Evolutionary conservation across 2,113 vertebrate species (phyloP).

Genomic region (Carettochelys insculpta): DNA sequence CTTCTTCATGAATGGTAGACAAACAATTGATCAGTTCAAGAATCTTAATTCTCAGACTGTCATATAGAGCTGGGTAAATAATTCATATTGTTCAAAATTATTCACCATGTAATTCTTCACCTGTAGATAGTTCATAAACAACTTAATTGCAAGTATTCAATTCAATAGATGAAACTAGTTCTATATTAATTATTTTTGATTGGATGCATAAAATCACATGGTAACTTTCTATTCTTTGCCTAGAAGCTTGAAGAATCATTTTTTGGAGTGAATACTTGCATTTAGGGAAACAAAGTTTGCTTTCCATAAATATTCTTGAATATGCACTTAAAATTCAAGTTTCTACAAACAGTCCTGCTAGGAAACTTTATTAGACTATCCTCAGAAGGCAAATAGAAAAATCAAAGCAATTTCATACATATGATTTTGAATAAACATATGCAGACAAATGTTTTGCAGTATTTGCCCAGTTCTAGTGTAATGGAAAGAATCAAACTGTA

Average conservation of each 20-base stretch:
- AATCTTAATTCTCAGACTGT: too few species aligned
- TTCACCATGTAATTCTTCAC: constrained; percentile 29
- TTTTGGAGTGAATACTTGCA: constrained; percentile 29
- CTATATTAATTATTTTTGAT: constrained; percentile 6
- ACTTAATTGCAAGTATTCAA: constrained; percentile 26
- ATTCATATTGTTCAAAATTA: not conserved
- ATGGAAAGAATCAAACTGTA: not conserved
- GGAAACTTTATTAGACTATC: not conserved
- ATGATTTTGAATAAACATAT: not conserved
- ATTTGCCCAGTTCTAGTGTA: not conserved
- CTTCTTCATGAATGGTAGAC: constrained; percentile 11
- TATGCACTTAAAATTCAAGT: not conserved
- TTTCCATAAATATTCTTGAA: constrained; percentile 11
- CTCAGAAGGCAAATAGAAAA: constrained; percentile 1
- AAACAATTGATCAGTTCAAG: too few species aligned
- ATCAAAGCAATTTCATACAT: not conserved
- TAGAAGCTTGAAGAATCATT: constrained; percentile 4
- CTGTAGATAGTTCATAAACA: constrained; percentile 39
- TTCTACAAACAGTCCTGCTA: not conserved
- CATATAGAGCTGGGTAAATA: constrained; percentile 29
- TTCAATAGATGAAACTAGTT: not conserved
- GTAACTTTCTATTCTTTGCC: constrained; percentile 40
- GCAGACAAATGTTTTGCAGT: not conserved
- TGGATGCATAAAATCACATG: constrained; percentile 1
- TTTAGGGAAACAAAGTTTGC: not conserved